These are phyloP conservation scores for Caranx melampygus DNA, from an alignment of 2,113 vertebrate species.

Conservation along the genomic window DNA sequence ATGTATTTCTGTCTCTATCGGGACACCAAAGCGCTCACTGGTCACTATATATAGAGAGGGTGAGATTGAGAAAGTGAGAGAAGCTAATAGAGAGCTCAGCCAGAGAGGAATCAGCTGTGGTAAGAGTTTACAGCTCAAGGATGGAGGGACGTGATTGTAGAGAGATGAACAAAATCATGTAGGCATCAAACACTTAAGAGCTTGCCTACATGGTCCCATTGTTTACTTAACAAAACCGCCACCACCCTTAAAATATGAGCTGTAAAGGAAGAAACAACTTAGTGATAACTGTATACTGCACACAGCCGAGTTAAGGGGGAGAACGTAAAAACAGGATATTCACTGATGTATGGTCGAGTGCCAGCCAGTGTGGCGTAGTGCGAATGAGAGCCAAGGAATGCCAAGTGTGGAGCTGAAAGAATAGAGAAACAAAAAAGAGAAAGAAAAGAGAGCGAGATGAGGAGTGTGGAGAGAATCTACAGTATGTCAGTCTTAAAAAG, in stretches of 20 bases:
- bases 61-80: constrained; percentile 45
- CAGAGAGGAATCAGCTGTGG: constrained; percentile 76
- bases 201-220: constrained; percentile 47
- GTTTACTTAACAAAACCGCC: constrained; percentile 32
- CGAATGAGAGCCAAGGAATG: constrained; percentile 87
- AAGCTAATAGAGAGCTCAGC: constrained; percentile 83
- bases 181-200: constrained; percentile 37
- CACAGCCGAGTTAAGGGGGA: constrained; percentile 62
- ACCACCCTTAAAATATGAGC: constrained; percentile 68
- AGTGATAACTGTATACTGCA: constrained; percentile 49
- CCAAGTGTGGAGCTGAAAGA: constrained; percentile 85
- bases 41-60: constrained; percentile 21
- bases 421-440: constrained; percentile 76
- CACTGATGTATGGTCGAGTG: constrained; percentile 87
- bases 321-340: constrained; percentile 83
- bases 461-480: constrained; percentile 78
- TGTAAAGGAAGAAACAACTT: constrained; percentile 67
- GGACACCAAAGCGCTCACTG: constrained; percentile 17
- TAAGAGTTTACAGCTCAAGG: constrained; percentile 77
- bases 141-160: constrained; percentile 44
- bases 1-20: constrained; percentile 9
- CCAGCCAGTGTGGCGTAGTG: constrained; percentile 88
- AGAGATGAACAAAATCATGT: constrained; percentile 16
- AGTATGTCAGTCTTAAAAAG: constrained; percentile 67
- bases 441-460: constrained; percentile 81